These are phyloP conservation scores for Magallana ariakensis DNA, from an alignment of 1,140 invertebrate genomes.

Conservation along the genomic window DNA sequence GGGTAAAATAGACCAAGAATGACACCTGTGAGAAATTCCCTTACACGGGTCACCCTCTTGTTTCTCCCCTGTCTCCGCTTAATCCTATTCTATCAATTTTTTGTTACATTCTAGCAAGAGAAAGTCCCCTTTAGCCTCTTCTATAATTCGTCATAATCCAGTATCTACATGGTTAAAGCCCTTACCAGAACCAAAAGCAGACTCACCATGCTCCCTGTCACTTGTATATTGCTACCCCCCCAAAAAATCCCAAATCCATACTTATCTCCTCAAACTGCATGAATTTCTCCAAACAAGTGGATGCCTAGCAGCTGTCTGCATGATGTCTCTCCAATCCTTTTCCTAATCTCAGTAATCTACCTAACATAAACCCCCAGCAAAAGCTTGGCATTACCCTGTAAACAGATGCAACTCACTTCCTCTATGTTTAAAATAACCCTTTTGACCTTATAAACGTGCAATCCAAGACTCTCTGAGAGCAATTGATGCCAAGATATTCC, in stretches of 20 bases:
- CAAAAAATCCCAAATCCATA: not conserved
- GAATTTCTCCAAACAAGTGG: slow-evolving; percentile 19
- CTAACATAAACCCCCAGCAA: not conserved
- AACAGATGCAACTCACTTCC: slow-evolving; percentile 9
- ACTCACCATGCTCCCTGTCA: slow-evolving; percentile 16
- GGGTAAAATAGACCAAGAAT: slow-evolving; percentile 28
- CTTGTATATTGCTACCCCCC: not conserved
- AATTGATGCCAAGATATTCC: not conserved
- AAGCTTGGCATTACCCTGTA: slow-evolving; percentile 21
- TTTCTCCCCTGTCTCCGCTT: not conserved
- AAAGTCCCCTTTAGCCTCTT: not conserved
- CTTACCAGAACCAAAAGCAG: not conserved
- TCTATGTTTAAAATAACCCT: slow-evolving; percentile 18
- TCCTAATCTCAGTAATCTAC: slow-evolving; percentile 21
- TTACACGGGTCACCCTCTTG: not conserved
- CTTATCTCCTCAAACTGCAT: not conserved
- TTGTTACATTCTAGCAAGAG: slow-evolving; percentile 1
- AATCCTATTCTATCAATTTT: slow-evolving; percentile 24
- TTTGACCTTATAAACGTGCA: slow-evolving; percentile 3
- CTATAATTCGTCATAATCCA: slow-evolving; percentile 24
- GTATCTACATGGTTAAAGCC: not conserved
- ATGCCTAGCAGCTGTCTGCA: slow-evolving; percentile 18
- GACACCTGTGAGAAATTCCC: slow-evolving; percentile 17
- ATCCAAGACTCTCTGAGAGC: slow-evolving; percentile 2
- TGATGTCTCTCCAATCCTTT: not conserved